Conservation (phyloP, 2,797 vertebrate genomes). For the Petrocephalus schoutedeni region DNA sequence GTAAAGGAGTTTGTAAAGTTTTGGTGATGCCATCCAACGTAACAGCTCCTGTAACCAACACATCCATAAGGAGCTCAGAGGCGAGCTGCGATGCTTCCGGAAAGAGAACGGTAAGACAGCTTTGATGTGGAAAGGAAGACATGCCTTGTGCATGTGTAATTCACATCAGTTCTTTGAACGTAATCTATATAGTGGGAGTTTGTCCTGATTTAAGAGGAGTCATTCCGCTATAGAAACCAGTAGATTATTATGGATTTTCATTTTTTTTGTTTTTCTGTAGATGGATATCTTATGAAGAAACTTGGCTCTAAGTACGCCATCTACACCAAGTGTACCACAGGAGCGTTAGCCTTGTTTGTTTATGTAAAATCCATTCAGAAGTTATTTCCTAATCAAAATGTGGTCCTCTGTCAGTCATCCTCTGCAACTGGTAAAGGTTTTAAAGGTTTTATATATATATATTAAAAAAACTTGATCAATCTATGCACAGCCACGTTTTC, state of each 20-base stretch:
- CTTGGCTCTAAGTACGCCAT: not conserved
- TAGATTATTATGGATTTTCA: not conserved
- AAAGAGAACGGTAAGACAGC: slow-evolving; percentile 14
- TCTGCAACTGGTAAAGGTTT: not conserved
- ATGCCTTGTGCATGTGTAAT: not conserved
- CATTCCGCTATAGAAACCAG: not conserved
- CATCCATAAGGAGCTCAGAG: slow-evolving; percentile 20
- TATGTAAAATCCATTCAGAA: not conserved
- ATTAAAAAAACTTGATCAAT: not conserved
- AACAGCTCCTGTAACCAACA: slow-evolving; percentile 21
- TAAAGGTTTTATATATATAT: no score
- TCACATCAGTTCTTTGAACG: not conserved
- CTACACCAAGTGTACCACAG: not conserved
- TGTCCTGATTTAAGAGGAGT: not conserved
- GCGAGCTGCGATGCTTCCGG: slow-evolving; percentile 3
- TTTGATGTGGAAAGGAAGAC: not conserved
- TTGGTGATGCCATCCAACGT: slow-evolving; percentile 45
- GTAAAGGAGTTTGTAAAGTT: not conserved
- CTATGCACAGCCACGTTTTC: not conserved
- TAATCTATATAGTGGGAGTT: not conserved
- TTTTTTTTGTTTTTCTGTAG: slow-evolving; percentile 9
- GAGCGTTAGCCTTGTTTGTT: not conserved
- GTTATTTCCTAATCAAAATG: not conserved
- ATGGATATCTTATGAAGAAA: not conserved
- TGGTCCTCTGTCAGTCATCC: not conserved